These are phyloP conservation scores for Leptopilina syphax DNA, from an alignment of 2,888 invertebrate genomes.

Conservation along the genomic window DNA sequence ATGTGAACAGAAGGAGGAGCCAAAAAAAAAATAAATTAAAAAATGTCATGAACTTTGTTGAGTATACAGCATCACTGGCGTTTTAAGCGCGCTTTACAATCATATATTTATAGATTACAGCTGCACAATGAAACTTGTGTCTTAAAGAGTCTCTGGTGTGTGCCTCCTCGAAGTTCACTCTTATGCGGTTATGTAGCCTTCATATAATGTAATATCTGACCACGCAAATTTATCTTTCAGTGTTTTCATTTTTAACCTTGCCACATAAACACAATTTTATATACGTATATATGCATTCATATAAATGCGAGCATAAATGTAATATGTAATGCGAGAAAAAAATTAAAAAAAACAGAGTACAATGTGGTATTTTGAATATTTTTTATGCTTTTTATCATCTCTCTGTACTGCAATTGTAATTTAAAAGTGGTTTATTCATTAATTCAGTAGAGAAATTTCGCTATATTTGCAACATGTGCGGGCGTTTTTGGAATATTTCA, in stretches of 20 bases:
- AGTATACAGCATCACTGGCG: slow-evolving; percentile 12
- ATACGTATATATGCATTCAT: no score
- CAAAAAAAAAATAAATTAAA: background rate
- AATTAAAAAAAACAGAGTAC: no score
- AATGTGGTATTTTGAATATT: no score
- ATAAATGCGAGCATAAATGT: no score
- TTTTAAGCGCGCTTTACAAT: slow-evolving; percentile 15
- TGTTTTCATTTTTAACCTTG: slow-evolving; percentile 11
- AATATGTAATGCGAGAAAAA: no score
- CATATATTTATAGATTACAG: slow-evolving; percentile 41
- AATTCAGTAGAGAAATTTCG: no score
- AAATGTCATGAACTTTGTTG: slow-evolving; percentile 23
- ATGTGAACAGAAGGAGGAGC: no score
- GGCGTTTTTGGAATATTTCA: no score
- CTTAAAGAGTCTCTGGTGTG: background rate
- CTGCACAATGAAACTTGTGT: slow-evolving; percentile 36
- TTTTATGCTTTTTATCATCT: no score
- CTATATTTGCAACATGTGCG: no score
- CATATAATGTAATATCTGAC: slow-evolving; percentile 23
- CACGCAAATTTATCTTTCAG: slow-evolving; percentile 2
- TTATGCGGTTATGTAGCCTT: slow-evolving; percentile 15
- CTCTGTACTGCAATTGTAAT: no score
- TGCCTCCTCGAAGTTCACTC: slow-evolving; percentile 33
- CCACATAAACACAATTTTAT: background rate
- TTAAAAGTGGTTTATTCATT: no score